Conservation (phyloP, 2,113 vertebrate species). For the Casuarius casuarius region DNA sequence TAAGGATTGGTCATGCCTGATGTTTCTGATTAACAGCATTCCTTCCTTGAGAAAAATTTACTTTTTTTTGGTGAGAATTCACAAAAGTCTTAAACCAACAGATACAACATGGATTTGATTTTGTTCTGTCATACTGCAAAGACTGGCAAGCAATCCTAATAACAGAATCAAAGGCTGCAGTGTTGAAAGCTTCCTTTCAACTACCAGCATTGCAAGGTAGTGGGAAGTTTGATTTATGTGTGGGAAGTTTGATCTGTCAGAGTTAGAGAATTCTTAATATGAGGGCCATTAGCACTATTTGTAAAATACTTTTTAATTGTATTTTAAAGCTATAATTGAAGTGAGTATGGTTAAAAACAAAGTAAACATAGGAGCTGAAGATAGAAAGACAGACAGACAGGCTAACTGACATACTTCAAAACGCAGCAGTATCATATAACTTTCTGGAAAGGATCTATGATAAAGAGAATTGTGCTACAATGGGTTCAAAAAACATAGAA, state of each 20-base stretch:
- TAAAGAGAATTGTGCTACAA: not conserved
- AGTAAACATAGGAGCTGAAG: not conserved
- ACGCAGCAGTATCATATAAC: not conserved
- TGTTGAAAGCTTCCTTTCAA: slow-evolving; percentile 1
- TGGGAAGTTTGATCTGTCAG: not conserved
- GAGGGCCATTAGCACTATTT: not conserved
- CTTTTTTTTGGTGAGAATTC: not conserved
- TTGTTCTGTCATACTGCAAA: not conserved
- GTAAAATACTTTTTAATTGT: not conserved
- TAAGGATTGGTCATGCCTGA: slow-evolving; percentile 43
- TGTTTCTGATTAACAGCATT: slow-evolving; percentile 61
- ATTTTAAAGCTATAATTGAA: not conserved
- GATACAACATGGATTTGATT: slow-evolving; percentile 24
- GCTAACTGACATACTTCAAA: not conserved
- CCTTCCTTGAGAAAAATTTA: slow-evolving; percentile 19
- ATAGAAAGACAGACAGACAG: not conserved
- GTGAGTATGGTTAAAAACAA: not conserved
- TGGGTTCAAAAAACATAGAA: not conserved
- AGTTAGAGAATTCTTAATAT: not conserved
- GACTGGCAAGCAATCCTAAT: not conserved
- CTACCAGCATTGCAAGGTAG: not conserved
- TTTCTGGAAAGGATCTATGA: not conserved
- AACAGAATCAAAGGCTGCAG: not conserved
- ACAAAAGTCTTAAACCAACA: slow-evolving; percentile 16
- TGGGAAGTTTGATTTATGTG: not conserved